phyloP scores from a whole-genome alignment of 1,140 invertebrate species.

The Sycobia sp. region DNA sequence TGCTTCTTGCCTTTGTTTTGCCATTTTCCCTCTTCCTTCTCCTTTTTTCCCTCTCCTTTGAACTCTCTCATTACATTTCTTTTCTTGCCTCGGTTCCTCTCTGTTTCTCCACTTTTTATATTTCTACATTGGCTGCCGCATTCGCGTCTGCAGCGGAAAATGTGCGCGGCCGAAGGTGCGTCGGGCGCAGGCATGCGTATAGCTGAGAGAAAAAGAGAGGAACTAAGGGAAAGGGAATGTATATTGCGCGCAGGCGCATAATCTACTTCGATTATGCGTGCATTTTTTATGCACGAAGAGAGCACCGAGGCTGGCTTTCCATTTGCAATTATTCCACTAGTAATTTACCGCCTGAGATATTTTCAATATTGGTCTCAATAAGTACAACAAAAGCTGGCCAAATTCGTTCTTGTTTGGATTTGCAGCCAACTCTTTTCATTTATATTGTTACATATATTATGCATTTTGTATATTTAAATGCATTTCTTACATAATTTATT shows the following conservation, averaged over 20 bases:
- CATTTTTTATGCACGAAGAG: constrained; percentile 5
- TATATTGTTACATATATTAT: too few relatives aligned
- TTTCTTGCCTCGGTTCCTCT: not conserved
- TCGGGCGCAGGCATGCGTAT: too few relatives aligned
- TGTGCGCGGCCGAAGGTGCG: too few relatives aligned
- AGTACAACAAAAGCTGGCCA: not conserved
- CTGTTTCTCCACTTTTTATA: not conserved
- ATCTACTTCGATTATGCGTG: constrained; percentile 27
- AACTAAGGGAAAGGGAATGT: too few relatives aligned
- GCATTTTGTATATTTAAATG: too few relatives aligned
- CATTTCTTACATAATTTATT: too few relatives aligned
- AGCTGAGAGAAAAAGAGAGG: too few relatives aligned
- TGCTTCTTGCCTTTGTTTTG: constrained; percentile 13
- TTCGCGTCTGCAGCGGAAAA: too few relatives aligned
- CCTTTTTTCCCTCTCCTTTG: constrained; percentile 4
- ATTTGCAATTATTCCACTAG: constrained; percentile 33
- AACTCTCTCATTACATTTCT: not conserved
- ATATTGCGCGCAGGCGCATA: constrained; percentile 4
- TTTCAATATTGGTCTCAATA: constrained; percentile 15
- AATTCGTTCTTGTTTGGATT: too few relatives aligned
- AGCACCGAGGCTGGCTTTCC: not conserved
- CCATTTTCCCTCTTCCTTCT: too few relatives aligned
- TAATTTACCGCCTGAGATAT: constrained; percentile 7
- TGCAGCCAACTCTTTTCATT: too few relatives aligned
- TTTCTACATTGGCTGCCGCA: too few relatives aligned